Percentiles rank a stretch among this genome's conserved stretches.
These are phyloP conservation scores for Leptobrachium leishanense DNA, from an alignment of 2,113 vertebrate genomes.

Conservation along the genomic window DNA sequence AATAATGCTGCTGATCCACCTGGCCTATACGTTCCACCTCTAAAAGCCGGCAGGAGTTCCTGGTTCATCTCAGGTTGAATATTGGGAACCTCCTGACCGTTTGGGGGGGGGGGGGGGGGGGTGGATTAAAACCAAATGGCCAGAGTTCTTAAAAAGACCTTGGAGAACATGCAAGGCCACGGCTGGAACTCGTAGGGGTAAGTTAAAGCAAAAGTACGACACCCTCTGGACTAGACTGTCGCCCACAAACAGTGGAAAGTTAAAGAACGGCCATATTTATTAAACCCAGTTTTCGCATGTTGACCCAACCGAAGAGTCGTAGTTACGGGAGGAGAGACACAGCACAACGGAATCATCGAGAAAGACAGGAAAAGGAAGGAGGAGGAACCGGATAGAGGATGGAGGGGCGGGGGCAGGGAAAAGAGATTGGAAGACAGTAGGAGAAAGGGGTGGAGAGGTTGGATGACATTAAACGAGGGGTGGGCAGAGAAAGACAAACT, in stretches of 20 bases:
- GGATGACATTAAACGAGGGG: constrained; percentile 21
- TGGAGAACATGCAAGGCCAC: too few species aligned
- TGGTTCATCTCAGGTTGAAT: too few species aligned
- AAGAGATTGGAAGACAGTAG: constrained; percentile 6
- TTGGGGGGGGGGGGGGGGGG: too few species aligned
- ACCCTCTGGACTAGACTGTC: neutral
- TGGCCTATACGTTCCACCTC: too few species aligned
- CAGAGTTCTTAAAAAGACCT: too few species aligned
- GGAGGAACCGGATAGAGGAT: neutral
- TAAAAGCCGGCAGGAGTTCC: too few species aligned
- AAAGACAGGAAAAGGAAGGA: neutral
- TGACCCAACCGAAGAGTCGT: constrained; percentile 25
- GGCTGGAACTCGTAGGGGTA: neutral
- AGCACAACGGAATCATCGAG: constrained; percentile 21
- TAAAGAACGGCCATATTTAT: constrained; percentile 42
- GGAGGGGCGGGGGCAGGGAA: neutral
- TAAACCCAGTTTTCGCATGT: constrained; percentile 36
- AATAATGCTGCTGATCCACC: too few species aligned
- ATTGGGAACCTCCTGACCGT: too few species aligned
- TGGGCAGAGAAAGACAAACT: constrained; percentile 47
- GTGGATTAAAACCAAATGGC: too few species aligned
- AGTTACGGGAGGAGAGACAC: constrained; percentile 17
- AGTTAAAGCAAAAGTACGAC: neutral
- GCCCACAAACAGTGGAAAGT: constrained; percentile 24
- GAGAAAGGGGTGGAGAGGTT: neutral